Conservation (phyloP, 2,888 invertebrate genomes). For the Dynastes maya region DNA sequence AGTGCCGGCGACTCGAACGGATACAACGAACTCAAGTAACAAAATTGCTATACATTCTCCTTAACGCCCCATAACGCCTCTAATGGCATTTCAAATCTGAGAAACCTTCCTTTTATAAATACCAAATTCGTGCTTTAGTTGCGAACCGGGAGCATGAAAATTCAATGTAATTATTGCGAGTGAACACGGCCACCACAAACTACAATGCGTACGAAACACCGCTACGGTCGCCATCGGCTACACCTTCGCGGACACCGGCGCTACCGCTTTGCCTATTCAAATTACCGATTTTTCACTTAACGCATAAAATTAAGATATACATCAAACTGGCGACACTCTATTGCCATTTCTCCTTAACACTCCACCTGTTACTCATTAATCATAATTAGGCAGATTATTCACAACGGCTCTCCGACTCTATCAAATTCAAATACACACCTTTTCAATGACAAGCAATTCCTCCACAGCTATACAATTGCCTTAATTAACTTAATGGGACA, state of each 20-base stretch:
- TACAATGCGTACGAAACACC: conserved; percentile 3
- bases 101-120: conserved; percentile 60
- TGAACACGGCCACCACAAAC: conserved; percentile 42
- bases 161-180: conserved; percentile 62
- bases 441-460: conserved; percentile 25
- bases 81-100: conserved; percentile 61
- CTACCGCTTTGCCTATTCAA: conserved; percentile 25
- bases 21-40: conserved; percentile 45
- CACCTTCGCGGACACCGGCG: conserved; percentile 27
- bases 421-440: conserved; percentile 29
- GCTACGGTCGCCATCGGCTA: conserved; percentile 9
- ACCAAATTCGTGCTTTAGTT: conserved; percentile 59
- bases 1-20: conserved; percentile 57
- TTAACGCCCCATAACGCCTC: conserved; percentile 62
- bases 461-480: background rate
- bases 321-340: conserved; percentile 39
- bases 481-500: conserved; percentile 28
- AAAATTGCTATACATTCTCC: conserved; percentile 57
- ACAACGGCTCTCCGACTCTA: conserved; percentile 2
- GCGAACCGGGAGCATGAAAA: conserved; percentile 60
- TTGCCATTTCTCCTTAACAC: conserved; percentile 25
- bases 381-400: conserved; percentile 35
- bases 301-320: conserved; percentile 53
- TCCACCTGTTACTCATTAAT: conserved; percentile 33
- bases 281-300: conserved; percentile 49